A percentile compares a stretch with the other conserved stretches of the same genome.
phyloP scores from a whole-genome alignment of 2,888 invertebrate genomes.

The Saturnia pavonia region DNA sequence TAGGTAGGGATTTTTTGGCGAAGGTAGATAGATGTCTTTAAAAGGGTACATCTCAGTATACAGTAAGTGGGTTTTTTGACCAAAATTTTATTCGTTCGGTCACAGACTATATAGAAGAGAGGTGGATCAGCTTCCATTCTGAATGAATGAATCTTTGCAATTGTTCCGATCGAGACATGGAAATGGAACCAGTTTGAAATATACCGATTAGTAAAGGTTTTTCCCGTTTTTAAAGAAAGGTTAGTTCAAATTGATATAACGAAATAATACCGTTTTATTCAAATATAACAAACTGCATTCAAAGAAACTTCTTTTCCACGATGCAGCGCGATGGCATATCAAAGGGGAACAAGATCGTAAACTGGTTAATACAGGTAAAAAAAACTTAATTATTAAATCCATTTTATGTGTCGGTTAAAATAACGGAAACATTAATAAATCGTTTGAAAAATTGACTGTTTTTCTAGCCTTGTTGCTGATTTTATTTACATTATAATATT shows the following conservation, averaged over 20 bases:
- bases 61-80: not conserved
- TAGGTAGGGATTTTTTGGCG: not conserved
- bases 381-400: not conserved
- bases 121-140: not conserved
- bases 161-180: not conserved
- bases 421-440: too few relatives aligned
- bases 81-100: not conserved
- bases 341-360: not conserved
- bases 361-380: not conserved
- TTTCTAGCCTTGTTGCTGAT: too few relatives aligned
- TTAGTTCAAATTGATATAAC: not conserved
- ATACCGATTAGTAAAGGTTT: not conserved
- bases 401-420: too few relatives aligned
- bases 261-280: not conserved
- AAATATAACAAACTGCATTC: not conserved
- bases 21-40: not conserved
- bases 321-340: not conserved
- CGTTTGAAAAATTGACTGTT: too few relatives aligned
- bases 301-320: not conserved
- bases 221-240: not conserved
- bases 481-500: too few relatives aligned
- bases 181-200: not conserved
- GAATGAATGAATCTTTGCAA: not conserved
- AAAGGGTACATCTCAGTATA: not conserved
- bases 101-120: not conserved